Percentiles rank a stretch among this genome's conserved stretches.
Evolutionary conservation across 2,888 invertebrate species (phyloP).

Genomic region (Morpho achilles): DNA sequence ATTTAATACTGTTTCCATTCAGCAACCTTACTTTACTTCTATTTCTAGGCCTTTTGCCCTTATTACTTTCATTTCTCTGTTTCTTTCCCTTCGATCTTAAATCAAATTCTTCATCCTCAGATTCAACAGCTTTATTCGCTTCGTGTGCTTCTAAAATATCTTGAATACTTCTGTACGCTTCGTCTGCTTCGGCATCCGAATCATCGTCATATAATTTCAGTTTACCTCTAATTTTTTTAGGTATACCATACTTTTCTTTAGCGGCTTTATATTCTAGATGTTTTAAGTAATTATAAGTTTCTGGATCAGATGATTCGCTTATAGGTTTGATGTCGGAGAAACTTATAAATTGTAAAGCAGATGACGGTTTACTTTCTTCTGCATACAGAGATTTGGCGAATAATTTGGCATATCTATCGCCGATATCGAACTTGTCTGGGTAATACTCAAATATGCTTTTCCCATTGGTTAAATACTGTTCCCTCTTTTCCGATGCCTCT

Average conservation of each 20-base stretch:
- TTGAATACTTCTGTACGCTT: constrained; percentile 55
- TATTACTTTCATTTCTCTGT: constrained; percentile 10
- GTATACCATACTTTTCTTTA: constrained; percentile 36
- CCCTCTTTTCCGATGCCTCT: constrained; percentile 53
- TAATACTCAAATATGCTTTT: constrained; percentile 36
- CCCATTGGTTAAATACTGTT: constrained; percentile 33
- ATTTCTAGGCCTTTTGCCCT: constrained; percentile 15
- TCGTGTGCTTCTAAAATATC: constrained; percentile 64
- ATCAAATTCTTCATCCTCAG: constrained; percentile 36
- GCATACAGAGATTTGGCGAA: constrained; percentile 31
- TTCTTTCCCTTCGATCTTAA: constrained; percentile 33
- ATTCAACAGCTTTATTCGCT: constrained; percentile 40
- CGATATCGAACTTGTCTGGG: constrained; percentile 35
- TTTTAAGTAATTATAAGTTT: constrained; percentile 59
- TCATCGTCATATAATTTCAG: constrained; percentile 30
- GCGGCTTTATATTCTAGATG: constrained; percentile 45
- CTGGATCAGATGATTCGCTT: constrained; percentile 53
- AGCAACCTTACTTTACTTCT: constrained; percentile 37
- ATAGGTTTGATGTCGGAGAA: constrained; percentile 55
- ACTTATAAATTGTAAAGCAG: constrained; percentile 44
- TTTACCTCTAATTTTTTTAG: constrained; percentile 1
- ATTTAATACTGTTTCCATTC: constrained; percentile 39
- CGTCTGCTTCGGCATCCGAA: constrained; percentile 30
- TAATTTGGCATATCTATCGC: constrained; percentile 41
- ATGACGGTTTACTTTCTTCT: constrained; percentile 36